Base-by-base conservation (phyloP, 2,113 vertebrate genomes). In the Pelobates fuscus region DNA sequence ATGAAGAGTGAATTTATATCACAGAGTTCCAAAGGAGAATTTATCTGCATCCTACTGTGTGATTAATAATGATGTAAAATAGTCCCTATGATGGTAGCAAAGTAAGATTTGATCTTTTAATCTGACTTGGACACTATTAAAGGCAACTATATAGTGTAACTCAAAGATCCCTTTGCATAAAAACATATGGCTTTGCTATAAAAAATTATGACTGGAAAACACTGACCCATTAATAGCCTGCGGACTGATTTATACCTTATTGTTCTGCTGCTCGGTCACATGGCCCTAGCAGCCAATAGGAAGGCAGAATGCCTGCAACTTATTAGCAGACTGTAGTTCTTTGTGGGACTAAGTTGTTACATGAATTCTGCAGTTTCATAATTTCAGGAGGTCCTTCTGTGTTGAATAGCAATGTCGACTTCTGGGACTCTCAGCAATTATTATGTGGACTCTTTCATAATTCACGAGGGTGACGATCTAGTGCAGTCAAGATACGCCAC, bases 191-290 rank as follows among this genome's bases (percentile, higher is more conserved):
- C 90, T 91, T 93, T 88, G 86, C 93, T 92, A 93, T 95, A 95
- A 96, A 93, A 93, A 95, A 97, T 95, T 91, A 95, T 89, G 89
- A 92, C 91, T 90, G 89, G 89, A 93, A 95, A 97, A 97, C 91
- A 91, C 87, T 89, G 91, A 94, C 90, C 94, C 94, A 94, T 95
- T 96, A 96, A 95, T 95, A 94, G 94, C 89, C 88, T 87, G 93
- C 92, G 92, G 94, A 95, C 93, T 97, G 96, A 98, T 98, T 97
- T 98, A 98, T 95, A 91, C 93, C 94, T 96, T 97, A 97, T 98
- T 98, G 96, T 98, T 95, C 94, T 93, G 94, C 87, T 85, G 86
- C 89, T 81, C 87, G 86, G 86, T 81, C 96, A 98, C 94, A 94
- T 96, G 95, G 81, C 76, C 77, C 67, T 77, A 81, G 86, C 83